These are phyloP conservation scores for Caenorhabditis remanei DNA, from an alignment of 1,140 invertebrate species.

Conservation along the genomic window DNA sequence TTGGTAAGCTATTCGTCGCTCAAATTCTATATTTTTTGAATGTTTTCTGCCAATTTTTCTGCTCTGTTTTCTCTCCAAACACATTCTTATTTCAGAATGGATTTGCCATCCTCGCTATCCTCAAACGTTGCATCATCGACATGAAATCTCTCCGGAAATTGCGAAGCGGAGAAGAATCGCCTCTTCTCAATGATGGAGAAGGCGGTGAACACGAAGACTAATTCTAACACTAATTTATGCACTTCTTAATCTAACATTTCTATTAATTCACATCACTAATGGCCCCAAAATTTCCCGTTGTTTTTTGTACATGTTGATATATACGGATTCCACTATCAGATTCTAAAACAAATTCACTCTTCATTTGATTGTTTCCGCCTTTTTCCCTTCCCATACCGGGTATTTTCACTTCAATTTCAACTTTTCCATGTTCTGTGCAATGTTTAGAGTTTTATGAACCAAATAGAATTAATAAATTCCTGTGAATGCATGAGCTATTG, in stretches of 20 bases:
- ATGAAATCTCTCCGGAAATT: conserved; percentile 37
- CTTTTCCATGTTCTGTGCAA: neutral
- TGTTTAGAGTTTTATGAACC: conserved; percentile 7
- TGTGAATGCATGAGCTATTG: too few relatives aligned
- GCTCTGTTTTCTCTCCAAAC: neutral
- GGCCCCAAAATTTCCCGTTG: neutral
- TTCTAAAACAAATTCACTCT: neutral
- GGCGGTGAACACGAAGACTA: conserved; percentile 51
- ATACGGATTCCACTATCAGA: neutral
- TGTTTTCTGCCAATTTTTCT: neutral
- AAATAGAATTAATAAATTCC: neutral
- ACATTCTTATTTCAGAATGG: conserved; percentile 7
- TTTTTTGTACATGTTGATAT: conserved; percentile 13
- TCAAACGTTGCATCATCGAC: conserved; percentile 46
- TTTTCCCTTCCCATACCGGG: neutral
- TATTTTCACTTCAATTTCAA: neutral
- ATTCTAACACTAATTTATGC: neutral
- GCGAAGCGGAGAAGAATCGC: conserved; percentile 31
- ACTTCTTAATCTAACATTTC: too few relatives aligned
- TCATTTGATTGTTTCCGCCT: neutral
- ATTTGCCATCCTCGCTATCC: conserved; percentile 49
- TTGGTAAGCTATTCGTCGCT: conserved; percentile 72
- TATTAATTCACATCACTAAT: too few relatives aligned
- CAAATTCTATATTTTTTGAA: neutral
- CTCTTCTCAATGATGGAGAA: conserved; percentile 54